Percentiles rank a stretch among this genome's conserved stretches.
phyloP scores from a whole-genome alignment of 1,140 invertebrate genomes.

The Formica exsecta region DNA sequence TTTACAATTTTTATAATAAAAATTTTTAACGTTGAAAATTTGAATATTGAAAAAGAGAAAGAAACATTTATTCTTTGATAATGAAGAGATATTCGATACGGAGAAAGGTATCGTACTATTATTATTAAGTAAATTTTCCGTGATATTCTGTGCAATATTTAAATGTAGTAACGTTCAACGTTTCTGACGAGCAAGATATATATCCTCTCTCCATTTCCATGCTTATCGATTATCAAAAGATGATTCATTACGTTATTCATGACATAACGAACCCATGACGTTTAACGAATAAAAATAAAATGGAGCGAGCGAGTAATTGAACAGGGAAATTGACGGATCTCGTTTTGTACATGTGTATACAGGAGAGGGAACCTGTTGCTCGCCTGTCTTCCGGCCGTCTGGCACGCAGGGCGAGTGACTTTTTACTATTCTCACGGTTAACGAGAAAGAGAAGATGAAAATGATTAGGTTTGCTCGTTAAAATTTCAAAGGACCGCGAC shows the following conservation, averaged over 20 bases:
- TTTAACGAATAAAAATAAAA: conserved; percentile 16
- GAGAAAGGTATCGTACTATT: not conserved
- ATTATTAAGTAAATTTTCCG: conserved; percentile 22
- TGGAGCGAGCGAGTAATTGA: conserved; percentile 15
- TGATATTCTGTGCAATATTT: not conserved
- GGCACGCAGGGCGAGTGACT: conserved; percentile 43
- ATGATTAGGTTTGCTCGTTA: conserved; percentile 5
- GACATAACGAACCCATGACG: not conserved
- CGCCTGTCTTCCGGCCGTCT: conserved; percentile 51
- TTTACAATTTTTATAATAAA: not conserved
- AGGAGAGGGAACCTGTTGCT: conserved; percentile 56
- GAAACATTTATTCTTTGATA: not conserved
- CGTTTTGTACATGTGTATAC: conserved; percentile 35
- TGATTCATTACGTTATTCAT: not conserved
- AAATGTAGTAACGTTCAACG: not conserved
- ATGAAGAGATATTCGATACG: conserved; percentile 1
- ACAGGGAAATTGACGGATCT: conserved; percentile 23
- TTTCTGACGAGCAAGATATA: conserved; percentile 11
- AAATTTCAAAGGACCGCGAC: not conserved
- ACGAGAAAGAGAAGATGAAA: not conserved
- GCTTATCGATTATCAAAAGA: conserved; percentile 43
- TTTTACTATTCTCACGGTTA: conserved; percentile 44
- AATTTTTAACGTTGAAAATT: not conserved
- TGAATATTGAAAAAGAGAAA: not conserved
- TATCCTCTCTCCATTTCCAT: too few relatives aligned